These are phyloP conservation scores for Propithecus coquereli DNA, from an alignment of 2,113 vertebrate genomes.

Conservation along the genomic window DNA sequence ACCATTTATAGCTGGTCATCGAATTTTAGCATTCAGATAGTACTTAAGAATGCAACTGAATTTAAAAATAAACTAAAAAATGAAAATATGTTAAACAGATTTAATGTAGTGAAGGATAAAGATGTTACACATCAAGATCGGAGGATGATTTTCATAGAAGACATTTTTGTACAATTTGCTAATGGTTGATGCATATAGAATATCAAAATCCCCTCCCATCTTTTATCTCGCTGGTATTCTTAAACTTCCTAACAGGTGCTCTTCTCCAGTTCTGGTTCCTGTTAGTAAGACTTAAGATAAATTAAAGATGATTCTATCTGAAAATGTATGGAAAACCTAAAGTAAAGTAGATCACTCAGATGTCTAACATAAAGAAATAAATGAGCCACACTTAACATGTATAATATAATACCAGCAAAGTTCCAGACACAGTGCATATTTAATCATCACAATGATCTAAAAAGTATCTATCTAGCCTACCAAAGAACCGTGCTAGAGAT, in stretches of 20 bases:
- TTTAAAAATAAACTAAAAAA: background rate
- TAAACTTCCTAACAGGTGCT: background rate
- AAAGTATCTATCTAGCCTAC: background rate
- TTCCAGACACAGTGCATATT: background rate
- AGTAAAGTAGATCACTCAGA: background rate
- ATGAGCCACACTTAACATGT: background rate
- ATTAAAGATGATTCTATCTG: background rate
- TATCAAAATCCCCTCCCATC: background rate
- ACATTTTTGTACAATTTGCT: background rate
- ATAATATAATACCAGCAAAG: background rate
- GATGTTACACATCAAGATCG: background rate
- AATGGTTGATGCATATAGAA: background rate
- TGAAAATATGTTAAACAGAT: background rate
- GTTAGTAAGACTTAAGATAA: background rate
- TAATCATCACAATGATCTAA: background rate
- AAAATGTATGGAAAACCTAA: background rate
- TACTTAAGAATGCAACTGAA: background rate
- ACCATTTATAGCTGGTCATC: background rate
- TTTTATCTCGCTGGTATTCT: background rate
- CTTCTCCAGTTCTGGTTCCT: background rate
- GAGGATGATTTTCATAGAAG: background rate
- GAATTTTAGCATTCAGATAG: background rate
- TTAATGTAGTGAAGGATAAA: background rate
- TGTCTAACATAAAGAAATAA: background rate
- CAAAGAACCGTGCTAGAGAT: background rate